Conservation (phyloP, 2,888 invertebrate genomes). For the Drosophila recens region DNA sequence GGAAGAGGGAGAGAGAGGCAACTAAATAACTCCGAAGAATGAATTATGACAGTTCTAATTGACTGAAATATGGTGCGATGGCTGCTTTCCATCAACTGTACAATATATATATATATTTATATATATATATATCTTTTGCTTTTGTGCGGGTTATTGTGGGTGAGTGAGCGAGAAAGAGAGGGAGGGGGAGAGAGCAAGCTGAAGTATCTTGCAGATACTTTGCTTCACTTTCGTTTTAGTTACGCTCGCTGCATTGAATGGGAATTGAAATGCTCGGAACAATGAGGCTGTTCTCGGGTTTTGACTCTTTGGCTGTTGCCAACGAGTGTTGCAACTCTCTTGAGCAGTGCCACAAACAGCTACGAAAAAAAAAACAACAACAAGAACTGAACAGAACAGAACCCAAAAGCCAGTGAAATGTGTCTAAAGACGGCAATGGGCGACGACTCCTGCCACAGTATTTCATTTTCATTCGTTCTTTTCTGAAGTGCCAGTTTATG, state of each 20-base stretch:
- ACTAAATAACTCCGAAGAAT: constrained; percentile 83
- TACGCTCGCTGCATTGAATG: constrained; percentile 70
- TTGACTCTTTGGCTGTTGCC: constrained; percentile 16
- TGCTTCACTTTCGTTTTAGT: constrained; percentile 74
- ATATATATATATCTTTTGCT: constrained; percentile 25
- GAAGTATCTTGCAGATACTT: constrained; percentile 77
- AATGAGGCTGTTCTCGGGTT: constrained; percentile 44
- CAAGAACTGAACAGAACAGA: constrained; percentile 36
- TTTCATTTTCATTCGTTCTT: constrained; percentile 54
- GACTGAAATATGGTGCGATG: constrained; percentile 84
- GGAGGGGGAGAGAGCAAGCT: constrained; percentile 8
- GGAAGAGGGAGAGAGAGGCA: constrained; percentile 43
- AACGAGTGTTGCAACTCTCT: constrained; percentile 23
- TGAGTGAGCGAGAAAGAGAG: too few species aligned
- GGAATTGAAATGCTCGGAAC: constrained; percentile 55
- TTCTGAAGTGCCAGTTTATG: constrained; percentile 79
- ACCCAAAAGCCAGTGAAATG: constrained; percentile 73
- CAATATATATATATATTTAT: constrained; percentile 18
- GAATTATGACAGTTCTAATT: constrained; percentile 85
- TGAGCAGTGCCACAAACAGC: constrained; percentile 56
- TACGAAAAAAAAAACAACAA: constrained; percentile 19
- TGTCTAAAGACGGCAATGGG: constrained; percentile 67
- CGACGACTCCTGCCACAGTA: constrained; percentile 64
- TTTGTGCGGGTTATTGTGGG: constrained; percentile 59
- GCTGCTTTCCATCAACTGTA: constrained; percentile 80